Conservation (phyloP, 2,113 vertebrate species). For the Candoia aspera region DNA sequence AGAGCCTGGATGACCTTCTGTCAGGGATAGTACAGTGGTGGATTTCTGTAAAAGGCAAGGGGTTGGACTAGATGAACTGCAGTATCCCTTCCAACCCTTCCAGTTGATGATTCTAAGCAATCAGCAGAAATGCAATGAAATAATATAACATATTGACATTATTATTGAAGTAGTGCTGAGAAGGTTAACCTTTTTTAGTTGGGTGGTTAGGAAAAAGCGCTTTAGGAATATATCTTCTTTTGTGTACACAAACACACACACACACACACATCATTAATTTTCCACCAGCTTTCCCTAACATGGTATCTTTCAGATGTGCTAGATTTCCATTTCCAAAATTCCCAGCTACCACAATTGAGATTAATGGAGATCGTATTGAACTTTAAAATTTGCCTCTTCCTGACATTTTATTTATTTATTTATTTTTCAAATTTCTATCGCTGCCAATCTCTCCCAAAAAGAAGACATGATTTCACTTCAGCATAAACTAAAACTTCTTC, state of each 20-base stretch:
- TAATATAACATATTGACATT: not conserved
- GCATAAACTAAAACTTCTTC: not conserved
- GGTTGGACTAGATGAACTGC: not conserved
- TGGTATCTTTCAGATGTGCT: not conserved
- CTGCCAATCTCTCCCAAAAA: no score
- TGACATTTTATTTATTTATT: no score
- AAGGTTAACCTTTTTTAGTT: not conserved
- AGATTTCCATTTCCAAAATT: not conserved
- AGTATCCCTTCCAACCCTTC: not conserved
- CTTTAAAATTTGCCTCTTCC: not conserved
- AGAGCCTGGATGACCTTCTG: not conserved
- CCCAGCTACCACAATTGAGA: not conserved
- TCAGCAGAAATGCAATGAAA: not conserved
- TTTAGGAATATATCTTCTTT: not conserved
- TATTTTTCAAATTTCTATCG: no score
- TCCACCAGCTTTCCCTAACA: not conserved
- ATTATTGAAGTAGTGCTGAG: not conserved
- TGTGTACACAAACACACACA: not conserved
- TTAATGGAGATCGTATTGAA: not conserved
- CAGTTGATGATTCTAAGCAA: not conserved
- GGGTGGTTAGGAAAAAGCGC: not conserved
- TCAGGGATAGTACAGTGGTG: not conserved
- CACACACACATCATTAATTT: not conserved
- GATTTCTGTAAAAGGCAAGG: no score
- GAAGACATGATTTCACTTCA: not conserved